A percentile compares a stretch with the other conserved stretches of the same genome.
Conservation (phyloP, 2,888 invertebrate genomes). For the Coleophora deauratella region DNA sequence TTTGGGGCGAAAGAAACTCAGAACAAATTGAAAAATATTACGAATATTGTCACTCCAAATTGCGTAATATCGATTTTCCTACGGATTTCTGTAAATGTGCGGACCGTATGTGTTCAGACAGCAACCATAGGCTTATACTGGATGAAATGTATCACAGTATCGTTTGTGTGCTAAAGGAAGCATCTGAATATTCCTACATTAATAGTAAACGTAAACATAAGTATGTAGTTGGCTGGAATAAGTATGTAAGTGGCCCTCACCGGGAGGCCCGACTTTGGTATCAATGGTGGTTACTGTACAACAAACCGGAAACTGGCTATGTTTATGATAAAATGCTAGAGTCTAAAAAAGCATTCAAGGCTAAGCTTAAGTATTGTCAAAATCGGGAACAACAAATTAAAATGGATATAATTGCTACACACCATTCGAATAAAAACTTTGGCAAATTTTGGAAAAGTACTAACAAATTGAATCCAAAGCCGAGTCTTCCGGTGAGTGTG, state of each 20-base stretch:
- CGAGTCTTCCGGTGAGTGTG: slow-evolving; percentile 10
- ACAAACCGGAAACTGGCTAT: too few relatives aligned
- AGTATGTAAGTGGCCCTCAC: not conserved
- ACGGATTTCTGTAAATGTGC: not conserved
- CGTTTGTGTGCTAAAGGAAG: not conserved
- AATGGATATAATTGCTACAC: not conserved
- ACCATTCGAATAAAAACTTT: not conserved
- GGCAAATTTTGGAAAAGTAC: not conserved
- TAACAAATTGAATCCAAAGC: not conserved
- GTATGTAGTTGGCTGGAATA: too few relatives aligned
- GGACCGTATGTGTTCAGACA: not conserved
- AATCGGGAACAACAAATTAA: not conserved
- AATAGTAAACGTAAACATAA: not conserved
- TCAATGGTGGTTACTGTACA: too few relatives aligned
- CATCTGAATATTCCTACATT: not conserved
- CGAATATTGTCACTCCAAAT: not conserved
- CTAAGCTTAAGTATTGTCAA: too few relatives aligned
- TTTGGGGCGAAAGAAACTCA: too few relatives aligned
- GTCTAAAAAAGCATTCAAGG: too few relatives aligned
- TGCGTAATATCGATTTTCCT: not conserved
- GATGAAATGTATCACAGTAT: not conserved
- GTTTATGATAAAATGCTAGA: too few relatives aligned
- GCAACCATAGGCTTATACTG: not conserved
- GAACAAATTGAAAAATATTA: too few relatives aligned
- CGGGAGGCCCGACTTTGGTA: too few relatives aligned